phyloP scores from a whole-genome alignment of 1,140 invertebrate species.

The Leptopilina clavipes region DNA sequence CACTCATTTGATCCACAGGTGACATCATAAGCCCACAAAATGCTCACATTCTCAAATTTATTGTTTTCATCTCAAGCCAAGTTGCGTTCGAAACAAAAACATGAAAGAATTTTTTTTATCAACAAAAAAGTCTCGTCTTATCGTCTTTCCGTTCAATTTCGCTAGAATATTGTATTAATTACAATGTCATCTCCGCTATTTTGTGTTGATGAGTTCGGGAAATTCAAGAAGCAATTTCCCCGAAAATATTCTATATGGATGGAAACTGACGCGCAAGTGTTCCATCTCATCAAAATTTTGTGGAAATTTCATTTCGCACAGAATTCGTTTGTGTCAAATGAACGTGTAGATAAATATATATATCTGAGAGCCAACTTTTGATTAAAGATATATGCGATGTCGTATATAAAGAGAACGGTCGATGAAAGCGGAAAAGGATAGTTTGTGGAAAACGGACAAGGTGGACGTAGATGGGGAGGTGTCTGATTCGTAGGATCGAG shows the following conservation, averaged over 20 bases:
- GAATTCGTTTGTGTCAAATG: not conserved
- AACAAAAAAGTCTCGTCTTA: not conserved
- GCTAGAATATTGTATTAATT: conserved; percentile 15
- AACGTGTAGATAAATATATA: too few species aligned
- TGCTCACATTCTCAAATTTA: too few species aligned
- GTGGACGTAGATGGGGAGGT: not conserved
- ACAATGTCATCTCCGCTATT: conserved; percentile 26
- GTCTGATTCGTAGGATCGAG: conserved; percentile 19
- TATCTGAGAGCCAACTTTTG: not conserved
- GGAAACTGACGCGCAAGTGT: conserved; percentile 1
- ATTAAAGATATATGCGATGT: conserved; percentile 15
- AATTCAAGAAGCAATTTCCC: conserved; percentile 1
- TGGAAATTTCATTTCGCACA: not conserved
- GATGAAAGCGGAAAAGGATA: not conserved
- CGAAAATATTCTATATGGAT: conserved; percentile 15
- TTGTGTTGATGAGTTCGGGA: not conserved
- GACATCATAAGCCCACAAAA: too few species aligned
- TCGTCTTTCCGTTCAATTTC: not conserved
- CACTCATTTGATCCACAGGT: too few species aligned
- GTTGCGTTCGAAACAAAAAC: too few species aligned
- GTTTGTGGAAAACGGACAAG: conserved; percentile 18
- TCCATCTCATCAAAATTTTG: not conserved
- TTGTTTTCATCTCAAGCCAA: too few species aligned
- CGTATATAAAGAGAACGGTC: not conserved
- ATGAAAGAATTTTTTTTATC: too few species aligned